Conservation (phyloP, 2,797 vertebrate genomes). For the Okamejei kenojei region DNA sequence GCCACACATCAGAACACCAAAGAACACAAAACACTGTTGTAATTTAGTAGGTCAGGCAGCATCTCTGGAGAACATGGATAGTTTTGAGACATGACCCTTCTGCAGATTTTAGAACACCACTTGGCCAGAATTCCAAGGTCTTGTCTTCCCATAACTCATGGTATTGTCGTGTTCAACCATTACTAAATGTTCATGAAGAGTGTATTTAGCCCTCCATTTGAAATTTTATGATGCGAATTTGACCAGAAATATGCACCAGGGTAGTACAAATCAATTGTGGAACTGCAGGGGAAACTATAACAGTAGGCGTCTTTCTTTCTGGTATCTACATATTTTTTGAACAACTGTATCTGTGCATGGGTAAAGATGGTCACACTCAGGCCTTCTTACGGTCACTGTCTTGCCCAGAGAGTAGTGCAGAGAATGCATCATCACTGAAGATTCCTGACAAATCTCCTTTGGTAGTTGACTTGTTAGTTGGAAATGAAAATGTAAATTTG, state of each 20-base stretch:
- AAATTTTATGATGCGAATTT: not conserved
- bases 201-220: not conserved
- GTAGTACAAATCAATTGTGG: not conserved
- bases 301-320: not conserved
- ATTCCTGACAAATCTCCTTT: not conserved
- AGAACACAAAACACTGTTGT: not conserved
- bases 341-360: not conserved
- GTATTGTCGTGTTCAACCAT: no score
- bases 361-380: not conserved
- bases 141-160: not conserved
- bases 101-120: no score
- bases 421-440: not conserved
- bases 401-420: not conserved
- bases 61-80: no score
- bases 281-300: not conserved
- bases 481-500: slow-evolving; percentile 3
- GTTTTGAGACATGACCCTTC: no score
- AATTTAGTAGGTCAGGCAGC: no score
- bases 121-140: not conserved
- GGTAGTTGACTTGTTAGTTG: not conserved
- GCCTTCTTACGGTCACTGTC: not conserved
- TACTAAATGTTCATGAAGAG: no score
- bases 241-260: not conserved
- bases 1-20: not conserved
- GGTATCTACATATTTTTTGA: not conserved